These are phyloP conservation scores for Callaeas wilsoni DNA, from an alignment of 2,113 vertebrate species.

Conservation along the genomic window DNA sequence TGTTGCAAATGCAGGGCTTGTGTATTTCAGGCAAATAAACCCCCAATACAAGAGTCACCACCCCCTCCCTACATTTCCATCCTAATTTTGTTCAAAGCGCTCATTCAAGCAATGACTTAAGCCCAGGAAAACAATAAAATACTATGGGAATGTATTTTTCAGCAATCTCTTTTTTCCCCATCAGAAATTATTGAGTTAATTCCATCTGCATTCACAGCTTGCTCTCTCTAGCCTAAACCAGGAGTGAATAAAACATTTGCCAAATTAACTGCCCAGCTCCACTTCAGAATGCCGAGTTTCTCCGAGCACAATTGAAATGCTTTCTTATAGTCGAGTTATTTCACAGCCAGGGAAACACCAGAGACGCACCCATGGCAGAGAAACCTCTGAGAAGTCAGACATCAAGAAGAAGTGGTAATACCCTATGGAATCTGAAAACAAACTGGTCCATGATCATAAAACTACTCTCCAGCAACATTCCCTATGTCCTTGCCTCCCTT, in stretches of 20 bases:
- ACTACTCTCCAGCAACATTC: neutral
- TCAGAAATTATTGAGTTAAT: neutral
- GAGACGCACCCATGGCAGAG: neutral
- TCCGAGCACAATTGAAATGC: neutral
- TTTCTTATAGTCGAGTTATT: neutral
- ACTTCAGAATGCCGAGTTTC: neutral
- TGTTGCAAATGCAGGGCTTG: neutral
- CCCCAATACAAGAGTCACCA: neutral
- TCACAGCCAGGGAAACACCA: neutral
- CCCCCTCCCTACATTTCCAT: neutral
- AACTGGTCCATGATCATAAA: neutral
- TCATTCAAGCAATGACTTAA: neutral
- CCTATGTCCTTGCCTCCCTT: neutral
- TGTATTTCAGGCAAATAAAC: neutral
- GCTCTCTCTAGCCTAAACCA: neutral
- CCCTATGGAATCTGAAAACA: rapidly evolving
- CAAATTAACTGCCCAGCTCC: neutral
- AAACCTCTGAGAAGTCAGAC: neutral
- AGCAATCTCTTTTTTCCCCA: neutral
- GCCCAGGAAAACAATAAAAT: neutral
- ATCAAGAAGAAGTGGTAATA: neutral
- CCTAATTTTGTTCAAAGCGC: neutral
- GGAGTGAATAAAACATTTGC: neutral
- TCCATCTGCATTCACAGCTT: neutral
- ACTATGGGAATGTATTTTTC: neutral